A percentile compares a stretch with the other conserved stretches of the same genome.
Evolutionary conservation across 2,888 invertebrate genomes (phyloP).

Genomic region (Pheosia gnoma): DNA sequence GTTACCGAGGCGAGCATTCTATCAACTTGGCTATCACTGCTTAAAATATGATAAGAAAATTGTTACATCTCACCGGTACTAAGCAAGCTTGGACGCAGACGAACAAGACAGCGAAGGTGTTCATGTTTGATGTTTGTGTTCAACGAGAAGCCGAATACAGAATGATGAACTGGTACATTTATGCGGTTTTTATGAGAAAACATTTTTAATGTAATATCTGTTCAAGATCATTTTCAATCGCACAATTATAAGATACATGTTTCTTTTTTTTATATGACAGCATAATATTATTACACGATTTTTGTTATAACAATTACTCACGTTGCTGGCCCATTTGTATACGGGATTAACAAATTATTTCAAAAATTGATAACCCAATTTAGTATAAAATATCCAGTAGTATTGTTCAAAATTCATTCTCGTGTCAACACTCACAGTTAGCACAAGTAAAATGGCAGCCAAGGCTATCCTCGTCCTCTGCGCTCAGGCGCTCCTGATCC

Average conservation of each 20-base stretch:
- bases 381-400: conserved; percentile 11
- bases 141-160: conserved; percentile 9
- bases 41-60: neutral
- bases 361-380: neutral
- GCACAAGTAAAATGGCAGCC: conserved; percentile 19
- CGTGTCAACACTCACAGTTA: neutral
- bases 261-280: neutral
- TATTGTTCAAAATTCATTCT: conserved; percentile 15
- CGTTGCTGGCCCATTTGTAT: neutral
- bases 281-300: neutral
- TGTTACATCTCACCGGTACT: conserved; percentile 7
- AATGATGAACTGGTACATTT: conserved; percentile 2
- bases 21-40: conserved; percentile 2
- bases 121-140: conserved; percentile 16
- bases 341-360: neutral
- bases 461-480: conserved; percentile 26
- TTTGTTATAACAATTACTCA: neutral
- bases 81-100: conserved; percentile 31
- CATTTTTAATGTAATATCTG: no score
- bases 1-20: no score
- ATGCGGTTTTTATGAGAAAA: neutral
- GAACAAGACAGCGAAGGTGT: no score
- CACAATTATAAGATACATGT: neutral
- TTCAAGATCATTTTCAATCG: no score
- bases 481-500: conserved; percentile 22